These are phyloP conservation scores for Dryoscopus gambensis DNA, from an alignment of 2,113 vertebrate genomes.

Conservation along the genomic window DNA sequence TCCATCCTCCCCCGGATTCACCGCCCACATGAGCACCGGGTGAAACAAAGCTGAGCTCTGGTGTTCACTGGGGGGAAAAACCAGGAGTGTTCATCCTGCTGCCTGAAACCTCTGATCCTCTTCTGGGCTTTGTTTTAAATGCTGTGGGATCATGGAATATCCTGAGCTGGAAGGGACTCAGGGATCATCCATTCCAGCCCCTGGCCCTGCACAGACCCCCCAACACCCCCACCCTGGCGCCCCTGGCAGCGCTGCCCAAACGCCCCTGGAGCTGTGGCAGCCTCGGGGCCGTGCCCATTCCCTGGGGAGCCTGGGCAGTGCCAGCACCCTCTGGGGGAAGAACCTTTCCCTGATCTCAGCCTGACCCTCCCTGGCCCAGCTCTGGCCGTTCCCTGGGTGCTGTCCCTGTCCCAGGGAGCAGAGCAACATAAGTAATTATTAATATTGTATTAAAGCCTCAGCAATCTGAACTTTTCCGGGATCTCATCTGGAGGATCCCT, in stretches of 20 bases:
- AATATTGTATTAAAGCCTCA: not conserved
- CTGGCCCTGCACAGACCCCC: not conserved
- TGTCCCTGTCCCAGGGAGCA: not conserved
- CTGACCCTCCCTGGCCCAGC: fast-evolving
- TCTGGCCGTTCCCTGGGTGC: not conserved
- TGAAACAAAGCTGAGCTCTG: not conserved
- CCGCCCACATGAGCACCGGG: not conserved
- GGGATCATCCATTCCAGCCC: not conserved
- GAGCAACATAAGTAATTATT: not conserved
- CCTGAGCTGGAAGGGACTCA: not conserved
- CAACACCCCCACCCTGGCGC: not conserved
- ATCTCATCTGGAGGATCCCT: not conserved
- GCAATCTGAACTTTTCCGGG: not conserved
- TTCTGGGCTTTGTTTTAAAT: not conserved
- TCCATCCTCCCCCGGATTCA: not conserved
- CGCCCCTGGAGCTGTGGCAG: not conserved
- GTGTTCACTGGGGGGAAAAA: not conserved
- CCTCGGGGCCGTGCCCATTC: not conserved
- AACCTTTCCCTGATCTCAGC: fast-evolving
- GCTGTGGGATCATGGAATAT: not conserved
- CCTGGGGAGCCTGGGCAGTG: not conserved
- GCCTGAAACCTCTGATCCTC: not conserved
- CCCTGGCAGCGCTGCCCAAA: not conserved
- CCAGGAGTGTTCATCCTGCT: not conserved
- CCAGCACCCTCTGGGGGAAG: not conserved